Base-by-base conservation (phyloP, 1,140 invertebrate genomes). In the Drosophila kohkoa region DNA sequence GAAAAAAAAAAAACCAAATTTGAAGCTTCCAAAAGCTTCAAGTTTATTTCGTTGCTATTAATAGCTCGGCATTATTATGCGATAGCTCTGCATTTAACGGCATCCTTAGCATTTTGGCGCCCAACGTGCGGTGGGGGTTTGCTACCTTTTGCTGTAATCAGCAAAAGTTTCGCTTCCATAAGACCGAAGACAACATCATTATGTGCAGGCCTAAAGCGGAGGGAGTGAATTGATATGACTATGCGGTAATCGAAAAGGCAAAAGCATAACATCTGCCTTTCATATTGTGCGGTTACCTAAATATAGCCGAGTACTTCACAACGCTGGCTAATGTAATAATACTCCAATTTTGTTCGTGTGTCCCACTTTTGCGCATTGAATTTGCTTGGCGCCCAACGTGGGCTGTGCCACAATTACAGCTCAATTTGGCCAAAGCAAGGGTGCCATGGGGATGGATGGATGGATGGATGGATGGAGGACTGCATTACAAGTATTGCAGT, bases 401-500 rank as follows among this genome's bases (percentile, higher is more conserved):
- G n/a, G 25, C 8, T 30, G 51, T 54, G 51, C n/a, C 11, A 15
- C 20, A 6, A 7, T 54, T 6, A 6, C 2, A 13, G 11, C 25
- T 5, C 35, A 35, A 6, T 35, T 35, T 25, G 20, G 20, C 35
- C 35, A 35, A 35, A 25, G 20, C 20, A 25, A 25, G 20, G 20
- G 20, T 25, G 20, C 20, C 35, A n/a, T 30, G 11, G 11, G 51
- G 25, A 5, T 11, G 28, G n/a, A 11, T 2, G 4, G 28, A 16
- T n/a, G 28, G 52, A 15, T 32, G 51, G n/a, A 11, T 2, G 4
- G 28, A 8, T 15, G 13, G 41, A 2, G 35, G 32, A 5, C 32
- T 57, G 57, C 57, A 59, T 11, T 43, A 41, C 35, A 57, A 20
- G 35, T 25, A 59, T 46, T 45, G 58, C 43, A 48, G 43, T 48